Evolutionary conservation across 2,113 vertebrate species (phyloP).

Genomic region (Ciconia stormi): DNA sequence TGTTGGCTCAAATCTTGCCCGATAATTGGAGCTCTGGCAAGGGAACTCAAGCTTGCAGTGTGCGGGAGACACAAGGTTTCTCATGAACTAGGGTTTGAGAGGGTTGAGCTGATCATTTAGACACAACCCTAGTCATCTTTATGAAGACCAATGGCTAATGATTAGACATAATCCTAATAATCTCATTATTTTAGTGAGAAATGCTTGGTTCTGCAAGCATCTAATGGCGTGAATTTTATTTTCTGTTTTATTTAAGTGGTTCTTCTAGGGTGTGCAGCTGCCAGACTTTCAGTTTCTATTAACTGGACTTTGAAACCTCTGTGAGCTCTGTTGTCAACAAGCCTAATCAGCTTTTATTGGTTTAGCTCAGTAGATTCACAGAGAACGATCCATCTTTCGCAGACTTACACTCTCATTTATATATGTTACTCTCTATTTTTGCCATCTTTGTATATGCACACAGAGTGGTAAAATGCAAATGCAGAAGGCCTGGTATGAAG

Average conservation of each 20-base stretch:
- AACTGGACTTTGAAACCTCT: conserved; percentile 44
- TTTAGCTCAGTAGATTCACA: not conserved
- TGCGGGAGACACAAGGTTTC: not conserved
- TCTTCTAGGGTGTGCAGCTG: not conserved
- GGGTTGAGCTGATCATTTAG: not conserved
- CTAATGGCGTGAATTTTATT: not conserved
- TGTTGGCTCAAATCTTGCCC: not conserved
- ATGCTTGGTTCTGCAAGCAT: not conserved
- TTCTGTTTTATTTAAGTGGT: not conserved
- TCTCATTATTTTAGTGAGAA: not conserved
- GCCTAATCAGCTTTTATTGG: not conserved
- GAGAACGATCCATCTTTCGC: not conserved
- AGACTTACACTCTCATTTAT: not conserved
- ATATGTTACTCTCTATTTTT: not conserved
- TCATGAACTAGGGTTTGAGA: not conserved
- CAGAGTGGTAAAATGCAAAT: not conserved
- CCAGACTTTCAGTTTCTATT: not conserved
- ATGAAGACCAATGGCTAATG: not conserved
- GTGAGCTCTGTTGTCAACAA: not conserved
- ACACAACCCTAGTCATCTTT: not conserved
- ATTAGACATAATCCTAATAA: not conserved
- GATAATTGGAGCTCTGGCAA: not conserved
- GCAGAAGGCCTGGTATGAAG: not conserved
- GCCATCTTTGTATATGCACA: not conserved
- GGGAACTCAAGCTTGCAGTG: not conserved